These are phyloP conservation scores for Chloromyia formosa DNA, from an alignment of 2,888 invertebrate species.

Conservation along the genomic window DNA sequence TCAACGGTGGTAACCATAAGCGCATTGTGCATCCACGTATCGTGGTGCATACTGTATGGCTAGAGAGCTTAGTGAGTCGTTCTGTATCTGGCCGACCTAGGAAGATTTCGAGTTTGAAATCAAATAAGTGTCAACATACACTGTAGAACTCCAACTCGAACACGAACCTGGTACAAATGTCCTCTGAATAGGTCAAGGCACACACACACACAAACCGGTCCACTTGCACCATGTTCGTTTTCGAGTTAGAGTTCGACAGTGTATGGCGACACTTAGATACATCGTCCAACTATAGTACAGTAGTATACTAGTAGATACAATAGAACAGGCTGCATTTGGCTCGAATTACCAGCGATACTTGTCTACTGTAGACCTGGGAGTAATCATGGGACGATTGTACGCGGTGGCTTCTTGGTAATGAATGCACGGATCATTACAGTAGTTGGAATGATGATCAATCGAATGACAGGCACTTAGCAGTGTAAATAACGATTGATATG, in stretches of 20 bases:
- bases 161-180: no score
- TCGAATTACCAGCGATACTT: neutral
- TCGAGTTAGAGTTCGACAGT: no score
- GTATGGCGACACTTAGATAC: no score
- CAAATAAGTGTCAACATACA: no score
- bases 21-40: conserved; percentile 8
- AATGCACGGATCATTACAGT: neutral
- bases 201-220: no score
- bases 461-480: neutral
- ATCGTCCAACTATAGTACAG: no score
- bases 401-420: neutral
- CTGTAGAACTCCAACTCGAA: no score
- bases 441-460: neutral
- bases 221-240: no score
- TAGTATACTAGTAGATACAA: neutral
- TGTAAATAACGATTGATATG: neutral
- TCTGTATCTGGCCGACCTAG: no score
- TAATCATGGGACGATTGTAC: neutral
- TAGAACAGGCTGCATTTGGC: neutral
- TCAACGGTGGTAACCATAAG: conserved; percentile 15
- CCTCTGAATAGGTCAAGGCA: no score
- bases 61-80: no score
- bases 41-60: neutral
- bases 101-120: no score
- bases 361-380: neutral